Conservation (phyloP, 2,797 vertebrate species). For the Eulemur mongoz region DNA sequence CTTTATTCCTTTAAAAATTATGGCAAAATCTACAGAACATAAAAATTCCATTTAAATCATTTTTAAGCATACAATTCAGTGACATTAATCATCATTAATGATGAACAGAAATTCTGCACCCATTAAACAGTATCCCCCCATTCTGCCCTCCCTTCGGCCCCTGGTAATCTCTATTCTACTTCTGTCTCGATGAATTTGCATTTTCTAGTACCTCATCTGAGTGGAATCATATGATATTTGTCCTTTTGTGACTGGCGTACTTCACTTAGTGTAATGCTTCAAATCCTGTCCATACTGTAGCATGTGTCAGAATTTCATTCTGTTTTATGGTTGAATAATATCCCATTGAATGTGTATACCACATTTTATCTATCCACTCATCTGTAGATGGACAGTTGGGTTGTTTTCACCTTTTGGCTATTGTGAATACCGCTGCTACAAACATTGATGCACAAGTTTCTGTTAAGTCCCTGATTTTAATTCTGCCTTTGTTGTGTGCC, state of each 20-base stretch:
- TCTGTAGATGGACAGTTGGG: background rate
- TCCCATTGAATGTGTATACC: too few relatives aligned
- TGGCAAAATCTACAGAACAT: background rate
- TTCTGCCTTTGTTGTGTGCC: too few relatives aligned
- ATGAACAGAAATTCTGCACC: background rate
- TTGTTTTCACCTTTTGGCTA: background rate
- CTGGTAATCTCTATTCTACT: background rate
- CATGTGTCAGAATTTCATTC: background rate
- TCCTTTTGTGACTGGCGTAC: background rate
- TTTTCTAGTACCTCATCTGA: background rate
- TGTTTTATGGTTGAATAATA: background rate
- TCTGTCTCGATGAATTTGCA: background rate
- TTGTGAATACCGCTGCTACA: background rate
- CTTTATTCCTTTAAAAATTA: background rate
- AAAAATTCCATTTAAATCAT: background rate
- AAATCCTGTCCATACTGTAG: background rate
- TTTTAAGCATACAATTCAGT: background rate
- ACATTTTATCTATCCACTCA: background rate
- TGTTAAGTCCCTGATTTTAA: too few relatives aligned
- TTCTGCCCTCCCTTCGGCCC: too few relatives aligned
- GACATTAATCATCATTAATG: background rate
- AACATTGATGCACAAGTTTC: too few relatives aligned
- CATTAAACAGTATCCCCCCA: background rate
- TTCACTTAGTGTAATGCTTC: background rate
- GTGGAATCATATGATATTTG: background rate